Evolutionary conservation across 2,888 invertebrate species (phyloP).

Genomic region (Ferdinandea cuprea): DNA sequence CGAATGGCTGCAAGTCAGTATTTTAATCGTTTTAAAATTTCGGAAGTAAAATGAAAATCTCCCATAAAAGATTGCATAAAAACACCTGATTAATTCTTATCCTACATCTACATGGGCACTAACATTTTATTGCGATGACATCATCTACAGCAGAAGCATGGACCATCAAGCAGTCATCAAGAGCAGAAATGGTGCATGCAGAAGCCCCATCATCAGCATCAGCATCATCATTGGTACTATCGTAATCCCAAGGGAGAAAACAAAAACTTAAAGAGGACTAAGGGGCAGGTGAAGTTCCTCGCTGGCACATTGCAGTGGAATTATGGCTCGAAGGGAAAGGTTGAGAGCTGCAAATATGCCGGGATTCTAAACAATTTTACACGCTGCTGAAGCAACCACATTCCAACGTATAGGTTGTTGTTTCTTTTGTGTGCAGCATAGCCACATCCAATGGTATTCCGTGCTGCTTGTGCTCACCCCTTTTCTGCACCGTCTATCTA

Average conservation of each 20-base stretch:
- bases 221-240: slow-evolving; percentile 21
- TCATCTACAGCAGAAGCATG: slow-evolving; percentile 41
- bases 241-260: slow-evolving; percentile 43
- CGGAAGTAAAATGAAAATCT: slow-evolving; percentile 43
- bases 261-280: not conserved
- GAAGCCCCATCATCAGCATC: slow-evolving; percentile 56
- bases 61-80: slow-evolving; percentile 50
- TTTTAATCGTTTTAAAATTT: slow-evolving; percentile 33
- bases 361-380: slow-evolving; percentile 72
- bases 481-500: not conserved
- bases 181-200: slow-evolving; percentile 70
- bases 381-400: slow-evolving; percentile 64
- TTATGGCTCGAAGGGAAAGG: slow-evolving; percentile 39
- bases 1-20: slow-evolving; percentile 16
- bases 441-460: slow-evolving; percentile 20
- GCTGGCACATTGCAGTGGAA: slow-evolving; percentile 65
- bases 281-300: slow-evolving; percentile 46
- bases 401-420: slow-evolving; percentile 42
- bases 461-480: not conserved
- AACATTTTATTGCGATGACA: slow-evolving; percentile 66
- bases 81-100: slow-evolving; percentile 65
- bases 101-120: slow-evolving; percentile 56
- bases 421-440: slow-evolving; percentile 36
- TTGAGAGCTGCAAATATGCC: slow-evolving; percentile 52
- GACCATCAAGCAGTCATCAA: slow-evolving; percentile 67